Evolutionary conservation across 2,888 invertebrate genomes (phyloP).

Genomic region (Teleogryllus oceanicus): DNA sequence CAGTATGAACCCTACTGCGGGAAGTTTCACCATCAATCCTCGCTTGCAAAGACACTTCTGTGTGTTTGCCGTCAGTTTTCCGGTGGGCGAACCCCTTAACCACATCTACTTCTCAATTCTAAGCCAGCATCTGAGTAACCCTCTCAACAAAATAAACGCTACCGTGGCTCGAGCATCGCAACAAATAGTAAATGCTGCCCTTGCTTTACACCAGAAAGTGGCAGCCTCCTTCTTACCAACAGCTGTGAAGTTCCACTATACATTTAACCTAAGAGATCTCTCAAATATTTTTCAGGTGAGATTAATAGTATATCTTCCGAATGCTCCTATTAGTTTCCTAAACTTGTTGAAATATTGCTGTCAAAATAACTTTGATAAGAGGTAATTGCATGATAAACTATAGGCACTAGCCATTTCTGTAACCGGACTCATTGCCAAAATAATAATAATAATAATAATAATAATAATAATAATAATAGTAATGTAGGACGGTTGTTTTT

Average conservation of each 20-base stretch:
- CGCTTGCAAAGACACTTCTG: conserved; percentile 84
- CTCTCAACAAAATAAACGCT: conserved; percentile 63
- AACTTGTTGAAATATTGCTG: no score
- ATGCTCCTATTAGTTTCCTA: no score
- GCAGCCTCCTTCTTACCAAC: conserved; percentile 80
- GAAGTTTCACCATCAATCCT: conserved; percentile 89
- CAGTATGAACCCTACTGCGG: conserved; percentile 95
- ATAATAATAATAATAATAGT: no score
- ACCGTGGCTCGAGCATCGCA: conserved; percentile 58
- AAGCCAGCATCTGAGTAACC: conserved; percentile 66
- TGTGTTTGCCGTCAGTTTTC: conserved; percentile 83
- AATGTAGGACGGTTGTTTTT: no score
- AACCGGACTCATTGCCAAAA: no score
- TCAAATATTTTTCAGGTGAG: conserved; percentile 90
- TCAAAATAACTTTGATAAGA: no score
- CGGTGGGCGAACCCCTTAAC: conserved; percentile 72
- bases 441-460: no score
- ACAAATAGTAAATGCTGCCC: conserved; percentile 65
- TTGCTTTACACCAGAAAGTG: conserved; percentile 73
- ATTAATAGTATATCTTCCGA: no score
- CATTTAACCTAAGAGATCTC: conserved; percentile 87
- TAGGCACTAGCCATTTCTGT: no score
- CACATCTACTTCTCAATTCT: conserved; percentile 82
- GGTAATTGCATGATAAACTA: no score
- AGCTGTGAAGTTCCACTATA: conserved; percentile 91